Evolutionary conservation across 2,888 invertebrate genomes (phyloP).

Genomic region (Apamea epomidion): DNA sequence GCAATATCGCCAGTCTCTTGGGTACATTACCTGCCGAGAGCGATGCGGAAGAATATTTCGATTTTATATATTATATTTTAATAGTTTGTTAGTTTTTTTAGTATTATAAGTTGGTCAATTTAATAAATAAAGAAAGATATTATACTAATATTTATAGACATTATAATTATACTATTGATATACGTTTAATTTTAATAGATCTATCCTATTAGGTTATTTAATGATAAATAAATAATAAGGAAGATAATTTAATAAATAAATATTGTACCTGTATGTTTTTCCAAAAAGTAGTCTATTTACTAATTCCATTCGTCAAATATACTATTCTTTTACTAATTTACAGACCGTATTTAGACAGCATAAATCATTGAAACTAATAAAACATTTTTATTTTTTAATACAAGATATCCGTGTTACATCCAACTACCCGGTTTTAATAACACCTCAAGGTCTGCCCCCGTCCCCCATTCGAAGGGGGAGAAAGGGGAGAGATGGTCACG

Average conservation of each 20-base stretch:
- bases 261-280: neutral
- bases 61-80: too few species aligned
- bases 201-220: neutral
- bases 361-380: neutral
- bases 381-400: too few species aligned
- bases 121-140: too few species aligned
- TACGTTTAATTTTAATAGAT: neutral
- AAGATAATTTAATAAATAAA: neutral
- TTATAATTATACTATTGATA: neutral
- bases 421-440: slow-evolving; percentile 42
- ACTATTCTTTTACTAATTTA: neutral
- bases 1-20: too few species aligned
- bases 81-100: too few species aligned
- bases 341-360: too few species aligned
- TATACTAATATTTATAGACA: neutral
- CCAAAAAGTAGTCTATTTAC: neutral
- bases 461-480: neutral
- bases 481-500: slow-evolving; percentile 52
- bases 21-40: too few species aligned
- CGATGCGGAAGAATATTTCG: too few species aligned
- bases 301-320: neutral
- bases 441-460: slow-evolving; percentile 5
- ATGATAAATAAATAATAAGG: neutral
- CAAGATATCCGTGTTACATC: slow-evolving; percentile 17
- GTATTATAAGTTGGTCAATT: too few species aligned